Evolutionary conservation across 1,140 invertebrate genomes (phyloP), one percentile per base, ranked within the genome.

Genomic region (Bombus superbus): DNA sequence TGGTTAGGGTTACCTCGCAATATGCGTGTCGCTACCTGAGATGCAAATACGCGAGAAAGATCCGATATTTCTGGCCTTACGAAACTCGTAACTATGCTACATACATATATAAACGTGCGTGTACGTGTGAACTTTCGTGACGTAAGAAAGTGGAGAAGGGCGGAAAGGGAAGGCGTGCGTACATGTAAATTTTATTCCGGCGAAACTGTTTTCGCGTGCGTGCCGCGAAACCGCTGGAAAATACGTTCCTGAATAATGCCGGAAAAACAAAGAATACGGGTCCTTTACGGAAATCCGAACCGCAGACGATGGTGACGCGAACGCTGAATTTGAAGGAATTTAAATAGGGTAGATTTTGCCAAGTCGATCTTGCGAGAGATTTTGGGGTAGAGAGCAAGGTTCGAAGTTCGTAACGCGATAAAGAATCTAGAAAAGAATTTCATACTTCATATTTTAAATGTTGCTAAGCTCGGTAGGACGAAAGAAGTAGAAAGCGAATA

Each of bases 11-110:
- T 86, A 64, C 85, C 71, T 53, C 44, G 71, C 40, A 32, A 64
- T 59, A 68, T 83, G 68, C 71, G 77, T 68, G 71, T 73, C 62
- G 59, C 86, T 91, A 91, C 90, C 90, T 91, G 81, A 74, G 85
- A 91, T 90, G 90, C 84, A 91, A 90, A 91, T 89, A 89, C 68
- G 74, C 66, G 47, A 66, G 53, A 62, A 38, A 13, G 74, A 44
- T 35, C 28, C 53, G 59, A 69, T 64, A 44, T 68, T 72, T 64
- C 42, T 72, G 8, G 25, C n/a, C 57, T 69, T 13, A 44, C 57
- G 53, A 18, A 81, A 64, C 22, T 40, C 69, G 47, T 22, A 40
- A 59, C 64, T 38, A 64, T 18, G 35, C 40, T 47, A 83, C 11
- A 11, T 47, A 2, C 13, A 18, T 40, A 38, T 22, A 53, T 22